These are phyloP conservation scores for Babylonia areolata DNA, from an alignment of 1,140 invertebrate genomes.

Conservation along the genomic window DNA sequence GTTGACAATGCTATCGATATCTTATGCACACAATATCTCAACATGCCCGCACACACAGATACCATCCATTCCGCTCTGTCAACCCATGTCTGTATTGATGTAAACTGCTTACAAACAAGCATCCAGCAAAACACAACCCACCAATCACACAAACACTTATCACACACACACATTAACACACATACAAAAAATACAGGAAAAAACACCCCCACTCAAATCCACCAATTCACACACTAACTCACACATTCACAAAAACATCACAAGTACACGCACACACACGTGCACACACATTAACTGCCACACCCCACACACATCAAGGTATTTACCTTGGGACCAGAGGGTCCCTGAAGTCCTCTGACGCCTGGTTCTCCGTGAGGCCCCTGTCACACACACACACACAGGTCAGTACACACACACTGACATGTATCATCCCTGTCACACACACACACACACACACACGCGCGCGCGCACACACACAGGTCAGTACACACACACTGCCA, in stretches of 20 bases:
- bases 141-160: no score
- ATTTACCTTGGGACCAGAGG: conserved; percentile 57
- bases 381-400: conserved; percentile 35
- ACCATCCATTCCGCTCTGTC: no score
- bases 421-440: background rate
- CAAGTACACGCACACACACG: background rate
- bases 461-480: background rate
- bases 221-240: background rate
- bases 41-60: no score
- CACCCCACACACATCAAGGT: background rate
- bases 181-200: no score
- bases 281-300: background rate
- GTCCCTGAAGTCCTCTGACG: conserved; percentile 66
- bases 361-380: conserved; percentile 72
- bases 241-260: background rate
- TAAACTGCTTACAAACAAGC: no score
- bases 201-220: no score
- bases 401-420: background rate
- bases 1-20: no score
- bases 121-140: no score
- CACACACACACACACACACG: background rate
- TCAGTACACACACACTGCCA: background rate
- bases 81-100: no score
- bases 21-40: no score
- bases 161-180: no score